Evolutionary conservation across 2,888 invertebrate species (phyloP).

Genomic region (Napeogenes inachia): DNA sequence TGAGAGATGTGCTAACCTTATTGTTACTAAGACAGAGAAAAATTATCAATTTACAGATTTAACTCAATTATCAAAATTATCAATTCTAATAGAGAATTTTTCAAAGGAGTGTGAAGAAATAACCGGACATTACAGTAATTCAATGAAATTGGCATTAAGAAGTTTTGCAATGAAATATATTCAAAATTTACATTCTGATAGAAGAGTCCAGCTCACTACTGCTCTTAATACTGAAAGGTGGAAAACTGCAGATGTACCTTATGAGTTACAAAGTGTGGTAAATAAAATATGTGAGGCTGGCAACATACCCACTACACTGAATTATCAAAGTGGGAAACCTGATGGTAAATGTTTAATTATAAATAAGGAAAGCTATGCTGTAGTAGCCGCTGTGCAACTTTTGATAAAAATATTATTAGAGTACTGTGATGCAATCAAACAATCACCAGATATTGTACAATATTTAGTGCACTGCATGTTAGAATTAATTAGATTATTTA

Average conservation of each 20-base stretch:
- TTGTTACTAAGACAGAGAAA: constrained; percentile 86
- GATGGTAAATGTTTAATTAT: constrained; percentile 79
- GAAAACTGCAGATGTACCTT: constrained; percentile 94
- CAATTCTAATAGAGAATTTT: constrained; percentile 87
- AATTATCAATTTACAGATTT: constrained; percentile 83
- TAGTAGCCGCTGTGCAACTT: constrained; percentile 89
- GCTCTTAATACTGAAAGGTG: constrained; percentile 94
- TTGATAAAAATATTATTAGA: constrained; percentile 94
- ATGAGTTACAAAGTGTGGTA: constrained; percentile 91
- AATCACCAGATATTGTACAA: constrained; percentile 87
- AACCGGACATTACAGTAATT: constrained; percentile 85
- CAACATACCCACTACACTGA: constrained; percentile 60
- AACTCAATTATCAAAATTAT: constrained; percentile 85
- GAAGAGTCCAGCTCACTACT: constrained; percentile 89
- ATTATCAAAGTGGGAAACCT: constrained; percentile 59
- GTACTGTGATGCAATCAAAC: constrained; percentile 89
- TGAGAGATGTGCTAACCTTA: constrained; percentile 92
- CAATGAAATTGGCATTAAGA: constrained; percentile 88
- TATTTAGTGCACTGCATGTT: constrained; percentile 90
- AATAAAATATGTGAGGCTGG: constrained; percentile 80
- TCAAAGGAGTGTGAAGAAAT: constrained; percentile 85
- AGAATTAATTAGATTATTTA: constrained; percentile 92
- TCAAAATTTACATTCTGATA: constrained; percentile 92
- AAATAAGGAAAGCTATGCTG: constrained; percentile 84
- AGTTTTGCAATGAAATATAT: constrained; percentile 94